Evolutionary conservation across 2,113 vertebrate genomes (phyloP).

Genomic region (Pachycephala philippinensis): DNA sequence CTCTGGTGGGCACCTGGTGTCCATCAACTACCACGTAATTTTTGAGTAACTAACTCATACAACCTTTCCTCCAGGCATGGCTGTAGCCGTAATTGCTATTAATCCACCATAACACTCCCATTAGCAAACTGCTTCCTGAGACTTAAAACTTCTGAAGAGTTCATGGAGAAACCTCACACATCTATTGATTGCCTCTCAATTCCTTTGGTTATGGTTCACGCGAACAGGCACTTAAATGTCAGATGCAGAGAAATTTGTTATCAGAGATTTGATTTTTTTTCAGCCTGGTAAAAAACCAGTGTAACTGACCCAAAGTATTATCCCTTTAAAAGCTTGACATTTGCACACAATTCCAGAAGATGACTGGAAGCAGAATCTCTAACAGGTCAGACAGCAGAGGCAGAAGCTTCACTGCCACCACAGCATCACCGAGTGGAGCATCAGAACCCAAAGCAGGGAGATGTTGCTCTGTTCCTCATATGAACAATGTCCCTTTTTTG

Average conservation of each 20-base stretch:
- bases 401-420: background rate
- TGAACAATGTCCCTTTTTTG: fast-evolving
- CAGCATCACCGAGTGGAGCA: background rate
- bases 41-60: background rate
- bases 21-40: background rate
- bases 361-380: background rate
- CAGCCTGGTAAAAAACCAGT: background rate
- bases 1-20: too few relatives aligned
- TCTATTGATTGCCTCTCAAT: background rate
- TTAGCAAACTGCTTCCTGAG: background rate
- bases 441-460: background rate
- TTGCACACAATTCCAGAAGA: background rate
- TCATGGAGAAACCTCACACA: background rate
- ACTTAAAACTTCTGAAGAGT: background rate
- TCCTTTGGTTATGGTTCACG: background rate
- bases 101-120: background rate
- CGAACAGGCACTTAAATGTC: background rate
- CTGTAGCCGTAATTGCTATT: background rate
- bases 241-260: background rate
- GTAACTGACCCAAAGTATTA: background rate
- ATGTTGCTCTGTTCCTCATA: background rate
- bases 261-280: background rate
- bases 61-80: background rate
- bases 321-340: background rate
- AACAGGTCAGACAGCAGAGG: background rate